These are phyloP conservation scores for Micronisus gabar DNA, from an alignment of 2,113 vertebrate genomes.

Conservation along the genomic window DNA sequence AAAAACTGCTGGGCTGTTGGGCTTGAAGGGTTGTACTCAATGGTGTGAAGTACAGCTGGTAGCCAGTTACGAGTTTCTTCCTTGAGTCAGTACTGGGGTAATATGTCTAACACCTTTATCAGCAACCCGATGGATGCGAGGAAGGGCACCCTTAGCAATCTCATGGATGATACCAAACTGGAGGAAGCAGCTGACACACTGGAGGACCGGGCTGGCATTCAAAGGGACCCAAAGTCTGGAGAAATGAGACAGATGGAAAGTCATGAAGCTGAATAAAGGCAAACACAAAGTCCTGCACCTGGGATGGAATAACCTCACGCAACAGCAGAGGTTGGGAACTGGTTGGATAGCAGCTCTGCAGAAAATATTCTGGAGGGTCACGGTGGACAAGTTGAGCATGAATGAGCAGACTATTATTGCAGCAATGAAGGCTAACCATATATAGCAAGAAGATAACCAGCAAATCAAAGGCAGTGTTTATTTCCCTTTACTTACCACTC, in stretches of 20 bases:
- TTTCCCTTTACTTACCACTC: neutral
- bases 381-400: neutral
- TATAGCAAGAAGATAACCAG: neutral
- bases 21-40: neutral
- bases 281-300: neutral
- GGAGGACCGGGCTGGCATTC: neutral
- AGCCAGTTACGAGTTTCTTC: neutral
- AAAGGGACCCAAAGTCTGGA: neutral
- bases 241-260: neutral
- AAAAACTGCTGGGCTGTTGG: neutral
- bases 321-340: neutral
- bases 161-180: neutral
- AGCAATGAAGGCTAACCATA: neutral
- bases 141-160: neutral
- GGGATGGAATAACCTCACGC: neutral
- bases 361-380: neutral
- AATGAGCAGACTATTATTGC: neutral
- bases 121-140: neutral
- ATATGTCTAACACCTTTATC: neutral
- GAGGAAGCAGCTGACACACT: neutral
- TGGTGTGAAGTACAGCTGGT: neutral
- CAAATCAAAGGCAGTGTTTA: neutral
- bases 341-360: neutral
- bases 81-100: neutral
- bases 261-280: neutral